Base-by-base conservation (phyloP, 2,797 vertebrate species). In the Poeciliopsis paucimaculata region DNA sequence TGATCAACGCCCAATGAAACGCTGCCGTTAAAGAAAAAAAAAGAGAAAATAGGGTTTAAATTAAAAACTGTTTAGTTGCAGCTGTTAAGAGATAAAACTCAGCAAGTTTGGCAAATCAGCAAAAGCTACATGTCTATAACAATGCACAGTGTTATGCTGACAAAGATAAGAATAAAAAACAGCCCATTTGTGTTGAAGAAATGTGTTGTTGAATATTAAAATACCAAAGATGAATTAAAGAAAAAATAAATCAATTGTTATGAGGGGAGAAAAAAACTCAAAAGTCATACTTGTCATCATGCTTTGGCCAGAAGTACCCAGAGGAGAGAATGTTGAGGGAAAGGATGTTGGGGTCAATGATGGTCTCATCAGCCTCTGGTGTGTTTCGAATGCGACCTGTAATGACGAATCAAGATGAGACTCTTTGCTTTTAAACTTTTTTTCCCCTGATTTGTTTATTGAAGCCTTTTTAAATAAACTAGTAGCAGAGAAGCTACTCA, bases 341-440 rank as follows among this genome's bases (percentile, higher is more conserved):
- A 5, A 99, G 91, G 90, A 99, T 99, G 94, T 99, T 99, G 80
- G 98, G 98, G 87, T 99, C 98, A 0, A 99, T 98, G 91, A 99
- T 96, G 72, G 98, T 98, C 89, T 99, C 98, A 0, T 99, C 98
- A 0, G 97, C 97, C 91, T 99, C 98, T 0, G 98, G 98, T 1
- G 97, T 98, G 95, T 98, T 99, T 87, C 98, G 95, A 90, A 99
- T 99, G 20, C 98, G 98, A 88, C 98, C 98, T 96, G 84, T 76
- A 39, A 77, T 72, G 73, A 89, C 0, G 57, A 82, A 13, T 51
- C 39, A 78, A 3, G 12, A 73, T 34, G 39, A 86, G 20, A 81
- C 55, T 4, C 16, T 0, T 57, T 3, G 2, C 34, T 76, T 68
- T 62, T 12, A 4, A 71, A 64, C 11, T 20, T 9, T 4, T 15